A percentile compares a stretch with the other conserved stretches of the same genome.
Evolutionary conservation across 1,140 invertebrate species (phyloP).

Genomic region (Ceratosolen solmsi): DNA sequence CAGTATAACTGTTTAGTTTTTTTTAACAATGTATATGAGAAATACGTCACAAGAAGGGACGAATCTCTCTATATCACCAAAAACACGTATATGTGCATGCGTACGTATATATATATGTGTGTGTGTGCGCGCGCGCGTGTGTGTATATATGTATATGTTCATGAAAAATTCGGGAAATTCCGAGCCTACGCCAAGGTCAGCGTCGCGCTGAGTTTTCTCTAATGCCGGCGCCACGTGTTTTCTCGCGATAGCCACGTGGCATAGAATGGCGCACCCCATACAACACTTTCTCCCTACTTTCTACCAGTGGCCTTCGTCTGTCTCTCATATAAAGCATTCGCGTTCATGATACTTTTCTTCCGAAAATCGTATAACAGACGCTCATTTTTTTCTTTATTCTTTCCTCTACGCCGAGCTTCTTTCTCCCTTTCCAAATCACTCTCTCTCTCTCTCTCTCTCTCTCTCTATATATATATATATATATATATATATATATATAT

Average conservation of each 20-base stretch:
- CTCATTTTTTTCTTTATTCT: not conserved
- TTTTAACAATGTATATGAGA: not conserved
- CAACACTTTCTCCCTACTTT: constrained; percentile 18
- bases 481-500: too few species aligned
- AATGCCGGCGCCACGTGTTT: constrained; percentile 39
- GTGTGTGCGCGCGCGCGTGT: not conserved
- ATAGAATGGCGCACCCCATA: not conserved
- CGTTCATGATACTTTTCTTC: not conserved
- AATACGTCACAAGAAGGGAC: constrained; percentile 3
- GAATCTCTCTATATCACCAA: not conserved
- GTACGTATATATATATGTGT: not conserved
- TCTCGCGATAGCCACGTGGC: constrained; percentile 1
- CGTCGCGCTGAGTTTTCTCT: not conserved
- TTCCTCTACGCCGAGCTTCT: not conserved
- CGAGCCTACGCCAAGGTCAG: constrained; percentile 31
- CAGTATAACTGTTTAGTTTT: not conserved
- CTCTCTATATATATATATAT: too few species aligned
- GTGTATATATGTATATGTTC: not conserved
- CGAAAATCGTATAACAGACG: not conserved
- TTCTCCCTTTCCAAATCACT: not conserved
- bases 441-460: not conserved
- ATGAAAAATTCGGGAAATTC: constrained; percentile 22
- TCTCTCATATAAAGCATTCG: constrained; percentile 23
- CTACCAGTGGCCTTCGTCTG: constrained; percentile 40
- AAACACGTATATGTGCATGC: too few species aligned